These are phyloP conservation scores for Drosophila eohydei DNA, from an alignment of 2,888 invertebrate genomes.

Conservation along the genomic window DNA sequence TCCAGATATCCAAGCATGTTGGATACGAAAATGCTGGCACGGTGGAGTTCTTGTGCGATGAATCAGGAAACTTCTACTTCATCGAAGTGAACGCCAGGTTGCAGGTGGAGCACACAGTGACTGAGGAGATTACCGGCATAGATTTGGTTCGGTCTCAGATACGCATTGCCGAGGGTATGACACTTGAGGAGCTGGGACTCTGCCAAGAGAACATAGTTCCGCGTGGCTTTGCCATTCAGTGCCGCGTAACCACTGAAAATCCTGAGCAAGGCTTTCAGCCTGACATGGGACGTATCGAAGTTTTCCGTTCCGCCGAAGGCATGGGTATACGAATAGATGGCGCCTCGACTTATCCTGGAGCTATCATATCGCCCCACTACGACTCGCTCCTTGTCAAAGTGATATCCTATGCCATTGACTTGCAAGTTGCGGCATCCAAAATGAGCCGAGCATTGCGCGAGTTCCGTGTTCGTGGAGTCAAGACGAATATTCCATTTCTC, in stretches of 20 bases:
- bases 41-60: constrained; percentile 98
- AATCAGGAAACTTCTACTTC: constrained; percentile 97
- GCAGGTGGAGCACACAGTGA: constrained; percentile 99
- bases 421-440: constrained; percentile 96
- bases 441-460: constrained; percentile 98
- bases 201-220: constrained; percentile 94
- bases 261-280: constrained; percentile 99
- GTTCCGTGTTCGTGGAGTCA: constrained; percentile 99
- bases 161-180: constrained; percentile 97
- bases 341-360: constrained; percentile 98
- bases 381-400: constrained; percentile 98
- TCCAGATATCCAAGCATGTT: constrained; percentile 94
- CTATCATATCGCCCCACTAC: constrained; percentile 99
- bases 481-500: constrained; percentile 99
- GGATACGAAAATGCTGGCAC: constrained; percentile 99
- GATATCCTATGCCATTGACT: constrained; percentile 95
- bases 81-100: constrained; percentile 99
- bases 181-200: constrained; percentile 95
- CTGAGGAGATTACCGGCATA: constrained; percentile 99
- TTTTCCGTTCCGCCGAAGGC: constrained; percentile 98
- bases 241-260: constrained; percentile 99
- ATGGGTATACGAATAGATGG: constrained; percentile 99
- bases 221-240: constrained; percentile 97
- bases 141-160: constrained; percentile 99
- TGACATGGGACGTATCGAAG: constrained; percentile 98